A percentile compares a stretch with the other conserved stretches of the same genome.
Evolutionary conservation across 1,140 invertebrate species (phyloP).

Genomic region (Apis dorsata): DNA sequence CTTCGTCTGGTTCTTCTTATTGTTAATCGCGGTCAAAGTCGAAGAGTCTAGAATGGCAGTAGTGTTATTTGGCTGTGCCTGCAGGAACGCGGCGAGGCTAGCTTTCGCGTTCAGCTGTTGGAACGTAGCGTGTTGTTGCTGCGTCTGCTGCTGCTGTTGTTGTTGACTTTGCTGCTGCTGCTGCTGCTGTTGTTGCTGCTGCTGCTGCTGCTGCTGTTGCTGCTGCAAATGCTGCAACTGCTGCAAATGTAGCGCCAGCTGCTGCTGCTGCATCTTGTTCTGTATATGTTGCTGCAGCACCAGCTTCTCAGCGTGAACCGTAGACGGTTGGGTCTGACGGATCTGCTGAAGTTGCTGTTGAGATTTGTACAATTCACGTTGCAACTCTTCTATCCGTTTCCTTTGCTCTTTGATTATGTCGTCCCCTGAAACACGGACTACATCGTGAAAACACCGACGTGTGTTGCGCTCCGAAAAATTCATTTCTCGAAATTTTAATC

Average conservation of each 20-base stretch:
- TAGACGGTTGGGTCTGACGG: constrained; percentile 76
- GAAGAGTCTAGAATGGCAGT: constrained; percentile 75
- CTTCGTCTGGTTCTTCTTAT: constrained; percentile 78
- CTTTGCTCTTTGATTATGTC: constrained; percentile 92
- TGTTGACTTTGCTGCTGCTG: constrained; percentile 67
- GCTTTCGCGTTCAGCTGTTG: constrained; percentile 80
- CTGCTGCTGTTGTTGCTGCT: constrained; percentile 72
- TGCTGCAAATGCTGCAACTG: constrained; percentile 82
- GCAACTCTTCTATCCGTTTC: constrained; percentile 92
- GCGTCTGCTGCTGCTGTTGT: constrained; percentile 71
- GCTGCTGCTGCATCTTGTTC: constrained; percentile 84
- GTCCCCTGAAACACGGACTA: constrained; percentile 79
- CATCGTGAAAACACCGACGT: constrained; percentile 63
- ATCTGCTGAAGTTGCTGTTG: constrained; percentile 88
- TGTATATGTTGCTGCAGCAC: constrained; percentile 86
- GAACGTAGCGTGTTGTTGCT: constrained; percentile 76
- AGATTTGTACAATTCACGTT: constrained; percentile 89
- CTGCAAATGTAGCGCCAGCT: constrained; percentile 81
- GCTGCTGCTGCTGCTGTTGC: constrained; percentile 66
- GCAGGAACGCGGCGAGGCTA: constrained; percentile 80
- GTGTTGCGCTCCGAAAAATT: constrained; percentile 31
- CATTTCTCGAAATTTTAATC: not conserved
- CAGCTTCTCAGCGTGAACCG: constrained; percentile 80
- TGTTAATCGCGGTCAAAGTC: constrained; percentile 77
- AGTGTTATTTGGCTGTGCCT: constrained; percentile 79